Conservation (phyloP, 2,888 invertebrate species). For the Caenorhabditis virilis region DNA sequence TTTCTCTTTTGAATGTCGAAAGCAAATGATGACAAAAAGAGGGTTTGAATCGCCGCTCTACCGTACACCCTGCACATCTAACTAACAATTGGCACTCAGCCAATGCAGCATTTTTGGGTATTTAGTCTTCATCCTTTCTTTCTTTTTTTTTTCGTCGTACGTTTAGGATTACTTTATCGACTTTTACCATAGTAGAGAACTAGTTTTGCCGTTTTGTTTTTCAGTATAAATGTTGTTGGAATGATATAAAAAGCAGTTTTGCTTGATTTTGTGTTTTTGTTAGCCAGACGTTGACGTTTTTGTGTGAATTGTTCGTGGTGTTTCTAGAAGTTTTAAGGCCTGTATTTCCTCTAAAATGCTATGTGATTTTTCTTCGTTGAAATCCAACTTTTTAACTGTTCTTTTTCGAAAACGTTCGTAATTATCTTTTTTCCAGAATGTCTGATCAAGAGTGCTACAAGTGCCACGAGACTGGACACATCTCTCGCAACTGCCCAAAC, state of each 20-base stretch:
- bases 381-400: not conserved
- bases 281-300: not conserved
- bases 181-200: no score
- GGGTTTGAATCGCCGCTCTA: constrained; percentile 33
- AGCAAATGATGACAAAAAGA: constrained; percentile 21
- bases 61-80: constrained; percentile 36
- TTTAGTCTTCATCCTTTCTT: constrained; percentile 6
- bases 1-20: no score
- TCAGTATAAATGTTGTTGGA: constrained; percentile 1
- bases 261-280: not conserved
- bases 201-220: no score
- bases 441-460: constrained; percentile 57
- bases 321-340: no score
- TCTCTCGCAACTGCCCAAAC: constrained; percentile 55
- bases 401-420: not conserved
- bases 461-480: constrained; percentile 63
- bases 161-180: not conserved
- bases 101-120: constrained; percentile 28
- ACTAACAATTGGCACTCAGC: constrained; percentile 25
- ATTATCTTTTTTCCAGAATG: constrained; percentile 15
- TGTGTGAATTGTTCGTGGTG: no score
- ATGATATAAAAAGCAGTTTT: not conserved
- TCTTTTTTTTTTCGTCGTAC: constrained; percentile 1
- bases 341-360: not conserved
- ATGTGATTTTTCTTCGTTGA: not conserved